Percentiles rank a stretch among this genome's conserved stretches.
These are phyloP conservation scores for Druon quercuslanigerum DNA, from an alignment of 1,140 invertebrate species.

Conservation along the genomic window DNA sequence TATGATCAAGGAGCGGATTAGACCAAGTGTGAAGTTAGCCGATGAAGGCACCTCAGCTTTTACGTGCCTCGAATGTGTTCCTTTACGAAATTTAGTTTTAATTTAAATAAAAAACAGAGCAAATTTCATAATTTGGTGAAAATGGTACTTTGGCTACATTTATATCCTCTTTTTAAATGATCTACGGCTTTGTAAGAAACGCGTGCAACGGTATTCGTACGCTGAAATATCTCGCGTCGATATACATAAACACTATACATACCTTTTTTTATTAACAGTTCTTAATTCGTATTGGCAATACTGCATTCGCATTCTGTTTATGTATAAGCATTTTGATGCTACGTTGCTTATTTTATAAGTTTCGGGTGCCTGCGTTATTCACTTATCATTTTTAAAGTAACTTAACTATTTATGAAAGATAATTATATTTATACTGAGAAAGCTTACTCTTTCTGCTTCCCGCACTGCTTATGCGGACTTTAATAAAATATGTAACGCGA, in stretches of 20 bases:
- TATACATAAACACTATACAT: slow-evolving; percentile 36
- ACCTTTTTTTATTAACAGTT: slow-evolving; percentile 34
- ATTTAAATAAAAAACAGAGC: neutral
- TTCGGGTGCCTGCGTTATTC: slow-evolving; percentile 19
- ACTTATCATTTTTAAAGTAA: slow-evolving; percentile 20
- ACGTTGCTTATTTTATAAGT: slow-evolving; percentile 27
- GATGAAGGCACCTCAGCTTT: too few relatives aligned
- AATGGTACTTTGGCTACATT: neutral
- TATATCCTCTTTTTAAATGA: neutral
- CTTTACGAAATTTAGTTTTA: neutral
- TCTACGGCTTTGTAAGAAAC: slow-evolving; percentile 37
- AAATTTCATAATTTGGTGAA: neutral
- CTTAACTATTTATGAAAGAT: slow-evolving; percentile 39
- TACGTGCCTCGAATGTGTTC: too few relatives aligned
- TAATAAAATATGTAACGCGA: slow-evolving; percentile 71
- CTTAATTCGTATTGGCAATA: slow-evolving; percentile 51
- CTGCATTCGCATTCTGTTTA: slow-evolving; percentile 58
- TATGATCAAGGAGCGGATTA: too few relatives aligned
- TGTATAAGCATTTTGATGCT: slow-evolving; percentile 37
- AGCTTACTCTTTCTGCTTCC: neutral
- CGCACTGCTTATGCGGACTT: slow-evolving; percentile 30
- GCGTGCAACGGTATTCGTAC: slow-evolving; percentile 40
- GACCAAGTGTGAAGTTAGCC: too few relatives aligned
- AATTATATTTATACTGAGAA: slow-evolving; percentile 31
- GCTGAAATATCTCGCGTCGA: slow-evolving; percentile 39